Conservation (phyloP, 2,113 vertebrate genomes). For the Elachura formosa region DNA sequence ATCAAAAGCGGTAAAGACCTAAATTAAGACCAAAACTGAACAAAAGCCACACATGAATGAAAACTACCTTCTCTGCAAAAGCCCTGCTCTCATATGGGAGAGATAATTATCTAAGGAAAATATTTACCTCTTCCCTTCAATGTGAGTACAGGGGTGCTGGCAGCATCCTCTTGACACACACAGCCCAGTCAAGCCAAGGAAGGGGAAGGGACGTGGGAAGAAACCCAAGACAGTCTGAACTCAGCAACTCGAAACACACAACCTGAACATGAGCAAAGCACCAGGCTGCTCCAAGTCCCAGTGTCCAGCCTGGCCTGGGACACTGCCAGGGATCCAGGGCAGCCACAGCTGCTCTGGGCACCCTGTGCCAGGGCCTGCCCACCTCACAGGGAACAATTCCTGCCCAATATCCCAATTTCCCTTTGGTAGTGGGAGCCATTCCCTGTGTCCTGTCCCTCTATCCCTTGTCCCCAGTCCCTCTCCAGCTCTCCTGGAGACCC, state of each 20-base stretch:
- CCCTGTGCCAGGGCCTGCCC: not conserved
- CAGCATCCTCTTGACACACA: not conserved
- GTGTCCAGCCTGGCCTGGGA: rapidly evolving
- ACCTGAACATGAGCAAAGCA: rapidly evolving
- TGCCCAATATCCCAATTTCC: rapidly evolving
- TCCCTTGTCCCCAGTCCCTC: not conserved
- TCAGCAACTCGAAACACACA: rapidly evolving
- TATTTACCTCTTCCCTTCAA: not conserved
- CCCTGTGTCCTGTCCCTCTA: not conserved
- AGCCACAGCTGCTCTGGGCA: not conserved
- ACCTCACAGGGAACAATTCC: not conserved
- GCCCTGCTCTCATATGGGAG: not conserved
- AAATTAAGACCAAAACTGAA: slow-evolving; percentile 23
- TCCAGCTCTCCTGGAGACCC: not conserved
- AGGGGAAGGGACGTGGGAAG: not conserved
- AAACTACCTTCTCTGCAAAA: not conserved
- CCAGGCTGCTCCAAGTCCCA: not conserved
- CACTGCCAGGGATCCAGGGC: not conserved
- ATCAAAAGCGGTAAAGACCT: not conserved
- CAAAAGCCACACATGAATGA: not conserved
- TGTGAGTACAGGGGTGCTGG: not conserved
- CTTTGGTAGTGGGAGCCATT: not conserved
- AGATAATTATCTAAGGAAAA: not conserved
- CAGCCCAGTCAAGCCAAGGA: not conserved
- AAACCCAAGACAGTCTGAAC: rapidly evolving